Percentiles rank a stretch among this genome's conserved stretches.
These are phyloP conservation scores for Gallinago nigripennis DNA, from an alignment of 2,797 vertebrate genomes.

Conservation along the genomic window DNA sequence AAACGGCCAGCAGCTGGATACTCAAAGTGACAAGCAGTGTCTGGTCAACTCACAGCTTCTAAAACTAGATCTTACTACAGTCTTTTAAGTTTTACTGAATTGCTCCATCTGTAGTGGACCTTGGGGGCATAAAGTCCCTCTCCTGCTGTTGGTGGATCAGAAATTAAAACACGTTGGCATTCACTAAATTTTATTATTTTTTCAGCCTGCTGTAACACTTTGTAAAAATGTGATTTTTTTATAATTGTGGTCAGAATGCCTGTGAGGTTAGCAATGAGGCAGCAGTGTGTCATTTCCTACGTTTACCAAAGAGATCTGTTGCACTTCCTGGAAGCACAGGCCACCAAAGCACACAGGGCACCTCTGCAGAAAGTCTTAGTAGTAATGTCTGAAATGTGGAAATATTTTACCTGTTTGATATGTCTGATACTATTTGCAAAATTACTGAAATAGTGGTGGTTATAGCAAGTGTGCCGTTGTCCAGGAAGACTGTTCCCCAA, in stretches of 20 bases:
- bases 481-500: background rate
- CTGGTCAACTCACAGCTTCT: background rate
- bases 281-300: background rate
- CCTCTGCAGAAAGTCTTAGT: background rate
- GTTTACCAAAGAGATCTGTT: background rate
- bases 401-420: background rate
- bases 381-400: background rate
- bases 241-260: background rate
- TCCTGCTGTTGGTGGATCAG: background rate
- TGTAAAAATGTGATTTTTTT: background rate
- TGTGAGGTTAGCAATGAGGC: background rate
- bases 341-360: background rate
- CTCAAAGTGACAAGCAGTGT: background rate
- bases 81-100: background rate
- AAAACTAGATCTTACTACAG: background rate
- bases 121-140: background rate
- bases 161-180: background rate
- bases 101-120: rapidly evolving
- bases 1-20: background rate
- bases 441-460: background rate
- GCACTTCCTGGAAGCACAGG: background rate
- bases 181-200: background rate
- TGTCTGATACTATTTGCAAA: background rate
- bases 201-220: background rate
- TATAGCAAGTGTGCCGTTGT: background rate